Conservation (phyloP, 2,888 invertebrate species). For the Rhogogaster chlorosoma region DNA sequence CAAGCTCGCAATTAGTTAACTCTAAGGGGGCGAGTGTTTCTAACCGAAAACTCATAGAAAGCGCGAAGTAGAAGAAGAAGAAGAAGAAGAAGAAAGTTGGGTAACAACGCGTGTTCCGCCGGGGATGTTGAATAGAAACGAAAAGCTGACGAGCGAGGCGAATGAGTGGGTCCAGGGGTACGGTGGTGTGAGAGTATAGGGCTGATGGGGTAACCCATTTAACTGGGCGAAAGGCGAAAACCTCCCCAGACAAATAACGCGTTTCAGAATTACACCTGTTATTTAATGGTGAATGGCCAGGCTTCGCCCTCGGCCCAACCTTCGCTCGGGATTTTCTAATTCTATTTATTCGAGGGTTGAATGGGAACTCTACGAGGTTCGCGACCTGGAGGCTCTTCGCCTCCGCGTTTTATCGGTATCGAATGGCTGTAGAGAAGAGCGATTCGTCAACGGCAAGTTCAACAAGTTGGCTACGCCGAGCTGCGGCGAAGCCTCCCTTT, state of each 20-base stretch:
- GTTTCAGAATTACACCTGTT: constrained; percentile 7
- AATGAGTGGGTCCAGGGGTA: neutral
- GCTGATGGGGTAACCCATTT: constrained; percentile 5
- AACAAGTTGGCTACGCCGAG: constrained; percentile 22
- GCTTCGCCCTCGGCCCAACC: neutral
- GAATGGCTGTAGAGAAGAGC: neutral
- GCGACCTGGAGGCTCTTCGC: neutral
- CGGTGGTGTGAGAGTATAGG: neutral
- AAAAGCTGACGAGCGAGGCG: constrained; percentile 19
- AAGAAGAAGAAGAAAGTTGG: neutral
- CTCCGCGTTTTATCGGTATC: constrained; percentile 15
- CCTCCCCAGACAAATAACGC: constrained; percentile 13
- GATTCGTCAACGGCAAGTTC: neutral
- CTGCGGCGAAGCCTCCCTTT: constrained; percentile 5
- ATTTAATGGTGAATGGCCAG: neutral
- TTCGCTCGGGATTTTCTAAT: constrained; percentile 1
- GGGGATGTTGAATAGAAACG: constrained; percentile 19
- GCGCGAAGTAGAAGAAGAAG: neutral
- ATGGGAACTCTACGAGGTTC: neutral
- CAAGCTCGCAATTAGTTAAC: constrained; percentile 29
- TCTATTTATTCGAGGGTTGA: constrained; percentile 33
- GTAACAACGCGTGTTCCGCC: constrained; percentile 1
- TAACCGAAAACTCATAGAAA: neutral
- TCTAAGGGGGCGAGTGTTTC: neutral
- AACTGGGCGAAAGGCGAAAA: neutral